Conservation (phyloP, 2,888 invertebrate species). For the Adela reaumurella region DNA sequence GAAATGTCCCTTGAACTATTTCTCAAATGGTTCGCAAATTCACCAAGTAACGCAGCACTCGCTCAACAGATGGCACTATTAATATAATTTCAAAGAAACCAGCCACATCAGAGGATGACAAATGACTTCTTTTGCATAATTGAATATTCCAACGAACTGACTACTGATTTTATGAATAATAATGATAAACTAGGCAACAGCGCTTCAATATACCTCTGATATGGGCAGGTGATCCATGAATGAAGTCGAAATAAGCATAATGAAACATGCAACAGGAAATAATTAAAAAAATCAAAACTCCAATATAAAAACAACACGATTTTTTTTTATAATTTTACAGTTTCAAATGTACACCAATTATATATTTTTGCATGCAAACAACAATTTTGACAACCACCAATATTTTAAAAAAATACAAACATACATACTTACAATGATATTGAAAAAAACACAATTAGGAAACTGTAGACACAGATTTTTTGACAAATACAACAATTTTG, state of each 20-base stretch:
- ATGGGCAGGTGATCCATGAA: neutral
- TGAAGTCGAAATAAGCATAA: neutral
- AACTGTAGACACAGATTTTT: no score
- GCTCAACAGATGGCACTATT: constrained; percentile 3
- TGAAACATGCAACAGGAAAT: no score
- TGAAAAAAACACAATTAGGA: no score
- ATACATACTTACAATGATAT: no score
- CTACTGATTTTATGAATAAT: neutral
- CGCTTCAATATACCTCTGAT: neutral
- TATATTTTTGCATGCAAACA: no score
- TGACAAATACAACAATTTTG: no score
- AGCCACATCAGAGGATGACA: constrained; percentile 8
- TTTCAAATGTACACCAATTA: no score
- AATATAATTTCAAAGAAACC: constrained; percentile 2
- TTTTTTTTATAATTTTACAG: no score
- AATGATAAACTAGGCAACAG: constrained; percentile 5
- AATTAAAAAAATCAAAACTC: no score
- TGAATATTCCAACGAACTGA: constrained; percentile 25
- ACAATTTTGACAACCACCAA: no score
- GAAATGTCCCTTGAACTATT: constrained; percentile 1
- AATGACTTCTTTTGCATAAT: constrained; percentile 9
- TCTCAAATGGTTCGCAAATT: constrained; percentile 1
- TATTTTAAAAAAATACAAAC: no score
- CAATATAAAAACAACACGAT: no score
- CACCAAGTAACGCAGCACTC: constrained; percentile 1